Conservation (phyloP, 2,797 vertebrate species). For the Centroberyx gerrardi region DNA sequence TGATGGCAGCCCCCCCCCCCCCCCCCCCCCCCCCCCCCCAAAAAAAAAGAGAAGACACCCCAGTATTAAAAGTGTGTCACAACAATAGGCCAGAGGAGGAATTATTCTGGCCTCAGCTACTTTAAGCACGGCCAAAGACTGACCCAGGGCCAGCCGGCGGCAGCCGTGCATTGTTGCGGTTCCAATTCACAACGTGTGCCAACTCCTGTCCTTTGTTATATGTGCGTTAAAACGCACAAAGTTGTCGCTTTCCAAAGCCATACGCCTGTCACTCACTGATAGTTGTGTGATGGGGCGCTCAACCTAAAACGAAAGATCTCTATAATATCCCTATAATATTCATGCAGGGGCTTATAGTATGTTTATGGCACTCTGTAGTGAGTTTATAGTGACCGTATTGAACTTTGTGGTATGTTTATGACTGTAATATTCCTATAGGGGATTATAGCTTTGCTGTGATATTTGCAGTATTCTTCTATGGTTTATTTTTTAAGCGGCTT, state of each 20-base stretch:
- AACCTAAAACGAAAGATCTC: background rate
- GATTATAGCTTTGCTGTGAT: too few relatives aligned
- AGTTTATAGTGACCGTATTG: background rate
- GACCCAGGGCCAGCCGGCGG: constrained; percentile 55
- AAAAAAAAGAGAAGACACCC: constrained; percentile 58
- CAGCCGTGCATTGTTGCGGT: constrained; percentile 67
- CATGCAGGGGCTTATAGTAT: too few relatives aligned
- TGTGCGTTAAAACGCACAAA: constrained; percentile 31
- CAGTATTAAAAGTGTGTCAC: constrained; percentile 83
- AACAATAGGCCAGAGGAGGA: constrained; percentile 83
- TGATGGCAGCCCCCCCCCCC: constrained; percentile 64
- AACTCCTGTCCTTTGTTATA: constrained; percentile 40
- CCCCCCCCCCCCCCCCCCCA: background rate
- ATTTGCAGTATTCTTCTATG: background rate
- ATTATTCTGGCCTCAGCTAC: constrained; percentile 72
- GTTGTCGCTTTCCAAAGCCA: constrained; percentile 4
- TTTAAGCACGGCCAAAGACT: constrained; percentile 52
- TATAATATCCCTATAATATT: background rate
- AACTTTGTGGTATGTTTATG: background rate
- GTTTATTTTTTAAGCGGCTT: background rate
- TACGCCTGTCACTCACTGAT: background rate
- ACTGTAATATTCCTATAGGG: too few relatives aligned
- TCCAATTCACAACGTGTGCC: constrained; percentile 71
- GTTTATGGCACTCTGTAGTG: too few relatives aligned
- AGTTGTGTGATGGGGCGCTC: too few relatives aligned